phyloP scores from a whole-genome alignment of 1,140 invertebrate genomes.

The Neomicropteryx cornuta region DNA sequence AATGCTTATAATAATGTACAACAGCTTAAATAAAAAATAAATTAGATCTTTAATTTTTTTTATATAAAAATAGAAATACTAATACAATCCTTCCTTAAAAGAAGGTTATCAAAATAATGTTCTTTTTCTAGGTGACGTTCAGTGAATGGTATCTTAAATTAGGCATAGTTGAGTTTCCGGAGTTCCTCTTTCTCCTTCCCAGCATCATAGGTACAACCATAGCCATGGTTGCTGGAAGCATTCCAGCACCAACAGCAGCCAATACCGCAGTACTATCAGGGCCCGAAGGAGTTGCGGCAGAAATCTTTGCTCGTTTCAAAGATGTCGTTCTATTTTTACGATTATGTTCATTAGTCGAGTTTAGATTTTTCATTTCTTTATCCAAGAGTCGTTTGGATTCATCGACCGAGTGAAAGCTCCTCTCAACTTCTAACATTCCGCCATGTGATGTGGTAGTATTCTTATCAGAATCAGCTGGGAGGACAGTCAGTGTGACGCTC shows the following conservation, averaged over 20 bases:
- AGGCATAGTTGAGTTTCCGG: no score
- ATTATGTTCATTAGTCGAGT: no score
- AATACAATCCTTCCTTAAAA: no score
- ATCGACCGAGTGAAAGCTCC: constrained; percentile 56
- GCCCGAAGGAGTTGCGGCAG: no score
- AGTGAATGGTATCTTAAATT: no score
- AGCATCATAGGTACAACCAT: constrained; percentile 68
- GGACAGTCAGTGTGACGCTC: constrained; percentile 55
- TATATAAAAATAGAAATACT: no score
- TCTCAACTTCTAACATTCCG: constrained; percentile 61
- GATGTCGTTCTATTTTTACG: constrained; percentile 6
- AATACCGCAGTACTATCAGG: constrained; percentile 48
- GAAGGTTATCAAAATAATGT: no score
- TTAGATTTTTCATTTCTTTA: no score
- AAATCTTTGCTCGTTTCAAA: constrained; percentile 18
- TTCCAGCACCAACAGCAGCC: constrained; percentile 62
- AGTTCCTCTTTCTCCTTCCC: constrained; percentile 44
- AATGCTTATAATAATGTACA: no score
- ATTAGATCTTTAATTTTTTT: no score
- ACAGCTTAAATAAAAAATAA: no score
- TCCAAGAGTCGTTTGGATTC: constrained; percentile 37
- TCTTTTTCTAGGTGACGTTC: no score
- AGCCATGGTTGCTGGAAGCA: constrained; percentile 67
- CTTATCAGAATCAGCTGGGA: constrained; percentile 50
- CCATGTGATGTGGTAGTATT: constrained; percentile 66